Base-by-base conservation (phyloP, 2,888 invertebrate genomes). In the Ernsta delagoae region DNA sequence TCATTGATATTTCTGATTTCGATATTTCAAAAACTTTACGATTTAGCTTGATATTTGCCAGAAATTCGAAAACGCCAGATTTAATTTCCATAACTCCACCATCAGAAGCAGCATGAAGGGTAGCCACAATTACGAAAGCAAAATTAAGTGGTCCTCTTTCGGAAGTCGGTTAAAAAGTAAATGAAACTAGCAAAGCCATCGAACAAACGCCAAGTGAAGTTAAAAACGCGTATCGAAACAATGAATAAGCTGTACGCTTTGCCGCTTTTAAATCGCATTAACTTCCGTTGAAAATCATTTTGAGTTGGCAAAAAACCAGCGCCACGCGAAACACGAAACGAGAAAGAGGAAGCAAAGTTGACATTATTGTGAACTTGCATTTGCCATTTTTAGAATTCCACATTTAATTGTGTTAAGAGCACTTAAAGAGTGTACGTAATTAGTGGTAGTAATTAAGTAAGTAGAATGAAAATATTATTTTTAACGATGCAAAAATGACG, bases 271-370 rank as follows among this genome's bases (percentile, higher is more conserved):
- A 73, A 75, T 72, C 71, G 72, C 73, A 73, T 72, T 75, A 76
- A 72, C 72, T 74, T 75, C 72, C 72, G 67, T 61, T 70, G 72
- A 73, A 75, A 73, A 74, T 72, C 70, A 73, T 75, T 73, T 73
- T 57, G 70, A 74, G 69, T 75, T 77, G 74, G 75, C 75, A 77
- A 74, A 75, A 77, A 77, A 75, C 74, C 75, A 76, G 75, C 70
- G 62, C 65, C 59, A 45, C 6, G 56, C 41, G 54, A 11, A 66
- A 56, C 12, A 54, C 34, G 12, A 62, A 65, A 70, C 24, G 7
- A 9, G 70, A 75, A 73, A 70, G 73, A 71, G 71, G 65, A 61
- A 67, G 68, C 41, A 53, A 64, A 73, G 71, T 73, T 74, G 74
- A 75, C 75, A 16, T 1, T 16, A 75, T 74, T 73, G 71, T 75